A percentile compares a stretch with the other conserved stretches of the same genome.
phyloP scores from a whole-genome alignment of 2,888 invertebrate species.

The Scotopteryx bipunctaria region DNA sequence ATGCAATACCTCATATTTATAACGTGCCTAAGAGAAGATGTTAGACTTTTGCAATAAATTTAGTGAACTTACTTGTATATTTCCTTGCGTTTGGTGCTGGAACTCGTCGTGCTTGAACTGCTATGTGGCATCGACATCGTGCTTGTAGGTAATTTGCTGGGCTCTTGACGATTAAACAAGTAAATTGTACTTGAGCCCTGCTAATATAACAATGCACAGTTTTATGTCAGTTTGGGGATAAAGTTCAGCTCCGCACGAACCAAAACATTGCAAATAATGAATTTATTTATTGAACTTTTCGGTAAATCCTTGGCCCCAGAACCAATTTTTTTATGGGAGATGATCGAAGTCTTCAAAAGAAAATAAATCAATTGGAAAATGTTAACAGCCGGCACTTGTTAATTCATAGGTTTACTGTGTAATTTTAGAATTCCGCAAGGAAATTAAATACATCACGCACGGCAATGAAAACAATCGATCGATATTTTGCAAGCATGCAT shows the following conservation, averaged over 20 bases:
- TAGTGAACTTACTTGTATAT: slow-evolving; percentile 74
- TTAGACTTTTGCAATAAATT: background rate
- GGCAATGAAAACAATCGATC: slow-evolving; percentile 27
- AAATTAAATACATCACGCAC: slow-evolving; percentile 7
- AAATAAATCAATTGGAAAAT: background rate
- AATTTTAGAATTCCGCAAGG: background rate
- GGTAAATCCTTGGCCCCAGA: slow-evolving; percentile 1
- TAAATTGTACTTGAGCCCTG: background rate
- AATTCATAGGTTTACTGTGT: background rate
- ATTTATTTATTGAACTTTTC: background rate
- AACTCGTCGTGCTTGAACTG: slow-evolving; percentile 76
- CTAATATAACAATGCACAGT: background rate
- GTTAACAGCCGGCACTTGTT: background rate
- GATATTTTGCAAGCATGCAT: slow-evolving; percentile 19
- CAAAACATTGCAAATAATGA: slow-evolving; percentile 6
- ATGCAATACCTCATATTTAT: background rate
- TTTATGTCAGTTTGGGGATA: background rate
- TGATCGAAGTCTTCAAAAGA: slow-evolving; percentile 1
- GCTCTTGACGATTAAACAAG: slow-evolving; percentile 17
- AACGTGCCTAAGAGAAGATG: background rate
- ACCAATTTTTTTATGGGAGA: slow-evolving; percentile 9
- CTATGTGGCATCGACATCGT: slow-evolving; percentile 81
- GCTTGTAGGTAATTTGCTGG: slow-evolving; percentile 17
- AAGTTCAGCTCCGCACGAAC: slow-evolving; percentile 1
- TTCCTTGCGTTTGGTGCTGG: slow-evolving; percentile 79